Percentiles rank a stretch among this genome's conserved stretches.
These are phyloP conservation scores for Hermaeophaga mercurialis DNA, from an alignment of 2,888 invertebrate species.

Conservation along the genomic window DNA sequence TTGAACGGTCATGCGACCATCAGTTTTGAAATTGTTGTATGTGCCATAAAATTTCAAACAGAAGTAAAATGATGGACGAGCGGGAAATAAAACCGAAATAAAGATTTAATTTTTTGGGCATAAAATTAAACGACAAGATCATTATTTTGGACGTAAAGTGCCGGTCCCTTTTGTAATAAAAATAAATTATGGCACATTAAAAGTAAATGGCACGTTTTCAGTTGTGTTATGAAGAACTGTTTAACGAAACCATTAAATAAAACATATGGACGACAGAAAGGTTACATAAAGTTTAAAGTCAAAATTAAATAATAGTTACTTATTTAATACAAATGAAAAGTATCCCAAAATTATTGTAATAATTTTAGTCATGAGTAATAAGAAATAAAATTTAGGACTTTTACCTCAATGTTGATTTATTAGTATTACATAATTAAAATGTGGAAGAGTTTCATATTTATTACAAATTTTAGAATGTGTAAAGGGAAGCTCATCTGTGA, in stretches of 20 bases:
- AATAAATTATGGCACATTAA: constrained; percentile 19
- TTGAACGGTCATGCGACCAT: neutral
- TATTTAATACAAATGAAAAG: too few relatives aligned
- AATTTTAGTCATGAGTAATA: too few relatives aligned
- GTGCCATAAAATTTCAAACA: neutral
- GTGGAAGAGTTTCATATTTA: too few relatives aligned
- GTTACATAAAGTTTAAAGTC: too few relatives aligned
- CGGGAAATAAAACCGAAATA: constrained; percentile 14
- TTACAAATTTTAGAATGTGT: too few relatives aligned
- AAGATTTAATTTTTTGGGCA: constrained; percentile 23
- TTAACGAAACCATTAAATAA: constrained; percentile 2
- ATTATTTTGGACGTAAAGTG: constrained; percentile 19
- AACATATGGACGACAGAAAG: too few relatives aligned
- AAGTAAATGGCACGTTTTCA: constrained; percentile 18
- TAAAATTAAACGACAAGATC: constrained; percentile 14
- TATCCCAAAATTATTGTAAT: too few relatives aligned
- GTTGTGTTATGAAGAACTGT: constrained; percentile 4
- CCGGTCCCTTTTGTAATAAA: constrained; percentile 19
- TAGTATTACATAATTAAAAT: too few relatives aligned
- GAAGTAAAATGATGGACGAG: constrained; percentile 1
- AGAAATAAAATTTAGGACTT: too few relatives aligned
- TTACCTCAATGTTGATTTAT: too few relatives aligned
- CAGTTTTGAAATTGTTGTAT: neutral
- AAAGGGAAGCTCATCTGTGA: too few relatives aligned
- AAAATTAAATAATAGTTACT: too few relatives aligned